Evolutionary conservation across 2,888 invertebrate genomes (phyloP).

Genomic region (Erebia epiphron): DNA sequence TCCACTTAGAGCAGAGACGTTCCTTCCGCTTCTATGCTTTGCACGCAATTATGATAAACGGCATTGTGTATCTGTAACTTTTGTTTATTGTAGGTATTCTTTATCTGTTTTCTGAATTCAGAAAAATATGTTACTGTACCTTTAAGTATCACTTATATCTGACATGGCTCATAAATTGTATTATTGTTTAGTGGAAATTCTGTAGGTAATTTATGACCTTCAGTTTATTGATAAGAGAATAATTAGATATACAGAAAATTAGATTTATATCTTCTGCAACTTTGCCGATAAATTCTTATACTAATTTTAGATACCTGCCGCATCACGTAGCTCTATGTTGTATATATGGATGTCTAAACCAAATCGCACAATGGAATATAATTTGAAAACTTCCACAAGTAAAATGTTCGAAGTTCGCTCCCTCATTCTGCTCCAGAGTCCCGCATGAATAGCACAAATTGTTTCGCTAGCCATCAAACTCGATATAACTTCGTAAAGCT

Average conservation of each 20-base stretch:
- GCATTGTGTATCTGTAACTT: neutral
- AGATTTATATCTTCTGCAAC: too few relatives aligned
- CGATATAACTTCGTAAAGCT: constrained; percentile 2
- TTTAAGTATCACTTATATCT: too few relatives aligned
- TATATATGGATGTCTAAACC: neutral
- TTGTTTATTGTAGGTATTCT: neutral
- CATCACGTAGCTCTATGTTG: neutral
- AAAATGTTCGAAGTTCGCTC: neutral
- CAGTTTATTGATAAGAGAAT: too few relatives aligned
- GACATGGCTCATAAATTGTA: too few relatives aligned
- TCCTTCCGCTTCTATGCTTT: constrained; percentile 8
- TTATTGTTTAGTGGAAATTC: too few relatives aligned
- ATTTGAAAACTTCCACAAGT: constrained; percentile 7
- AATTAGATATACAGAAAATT: too few relatives aligned
- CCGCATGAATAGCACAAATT: constrained; percentile 3
- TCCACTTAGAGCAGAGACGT: constrained; percentile 5
- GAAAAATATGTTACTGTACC: too few relatives aligned
- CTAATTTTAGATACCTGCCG: too few relatives aligned
- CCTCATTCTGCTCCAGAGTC: neutral
- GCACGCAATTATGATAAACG: neutral
- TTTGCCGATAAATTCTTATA: too few relatives aligned
- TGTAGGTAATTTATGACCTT: too few relatives aligned
- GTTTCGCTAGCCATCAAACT: constrained; percentile 2
- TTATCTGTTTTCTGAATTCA: too few relatives aligned
- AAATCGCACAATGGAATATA: constrained; percentile 12